phyloP scores from a whole-genome alignment of 1,140 invertebrate genomes.

The Drosophila varians region DNA sequence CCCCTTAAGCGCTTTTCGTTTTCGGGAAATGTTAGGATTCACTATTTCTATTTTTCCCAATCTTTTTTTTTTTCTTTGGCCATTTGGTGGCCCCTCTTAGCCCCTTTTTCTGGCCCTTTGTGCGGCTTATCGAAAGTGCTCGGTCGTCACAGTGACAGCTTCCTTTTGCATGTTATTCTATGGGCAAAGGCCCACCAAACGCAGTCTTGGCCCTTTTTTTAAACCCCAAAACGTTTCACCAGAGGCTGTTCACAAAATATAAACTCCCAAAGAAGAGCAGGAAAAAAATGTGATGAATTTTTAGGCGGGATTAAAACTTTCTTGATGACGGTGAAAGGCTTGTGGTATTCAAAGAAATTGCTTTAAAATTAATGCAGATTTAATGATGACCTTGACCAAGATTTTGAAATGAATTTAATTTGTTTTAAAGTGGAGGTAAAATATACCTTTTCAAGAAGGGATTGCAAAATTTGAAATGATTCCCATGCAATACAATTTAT shows the following conservation, averaged over 20 bases:
- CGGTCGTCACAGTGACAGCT: slow-evolving; percentile 50
- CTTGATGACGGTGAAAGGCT: not conserved
- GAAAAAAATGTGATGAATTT: slow-evolving; percentile 5
- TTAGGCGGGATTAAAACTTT: not conserved
- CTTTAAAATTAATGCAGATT: not conserved
- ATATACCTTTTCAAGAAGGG: no score
- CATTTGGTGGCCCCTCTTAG: slow-evolving; percentile 7
- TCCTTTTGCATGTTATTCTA: slow-evolving; percentile 57
- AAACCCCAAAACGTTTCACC: slow-evolving; percentile 39
- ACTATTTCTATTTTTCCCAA: slow-evolving; percentile 36
- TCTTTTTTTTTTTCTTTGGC: slow-evolving; percentile 35
- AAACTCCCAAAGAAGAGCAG: not conserved
- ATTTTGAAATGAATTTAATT: not conserved
- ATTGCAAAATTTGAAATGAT: not conserved
- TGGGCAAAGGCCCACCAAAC: slow-evolving; percentile 51
- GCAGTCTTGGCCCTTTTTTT: slow-evolving; percentile 18
- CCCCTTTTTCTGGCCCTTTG: slow-evolving; percentile 48
- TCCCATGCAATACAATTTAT: slow-evolving; percentile 18
- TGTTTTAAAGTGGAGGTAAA: not conserved
- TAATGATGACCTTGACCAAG: slow-evolving; percentile 4
- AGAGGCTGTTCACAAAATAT: slow-evolving; percentile 33
- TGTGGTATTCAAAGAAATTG: not conserved
- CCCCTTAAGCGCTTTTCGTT: slow-evolving; percentile 59
- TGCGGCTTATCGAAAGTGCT: slow-evolving; percentile 61
- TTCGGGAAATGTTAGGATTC: slow-evolving; percentile 55